Conservation (phyloP, 2,888 invertebrate species). For the Epinotia demarniana region DNA sequence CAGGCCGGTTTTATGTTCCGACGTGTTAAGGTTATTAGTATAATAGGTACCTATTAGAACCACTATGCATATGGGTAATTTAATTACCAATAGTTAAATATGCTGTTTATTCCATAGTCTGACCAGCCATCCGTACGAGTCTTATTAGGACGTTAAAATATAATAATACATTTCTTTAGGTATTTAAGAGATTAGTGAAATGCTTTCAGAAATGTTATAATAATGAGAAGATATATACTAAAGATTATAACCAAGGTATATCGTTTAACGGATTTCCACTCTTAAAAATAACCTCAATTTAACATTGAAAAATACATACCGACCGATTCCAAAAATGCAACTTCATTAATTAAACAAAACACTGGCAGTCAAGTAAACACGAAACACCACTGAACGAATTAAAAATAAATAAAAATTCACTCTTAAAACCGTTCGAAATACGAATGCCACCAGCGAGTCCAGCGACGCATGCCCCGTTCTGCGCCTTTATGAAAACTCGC, state of each 20-base stretch:
- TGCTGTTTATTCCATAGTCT: not conserved
- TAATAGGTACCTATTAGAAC: not conserved
- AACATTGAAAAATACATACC: conserved; percentile 21
- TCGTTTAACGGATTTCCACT: not conserved
- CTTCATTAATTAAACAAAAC: conserved; percentile 22
- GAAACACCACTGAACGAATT: conserved; percentile 35
- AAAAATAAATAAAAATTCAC: conserved; percentile 34
- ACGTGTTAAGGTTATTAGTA: not conserved
- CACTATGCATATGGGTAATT: not conserved
- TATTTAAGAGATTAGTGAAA: too few relatives aligned
- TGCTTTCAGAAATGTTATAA: too few relatives aligned
- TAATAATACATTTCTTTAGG: not conserved
- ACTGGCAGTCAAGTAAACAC: conserved; percentile 37
- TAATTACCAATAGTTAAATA: not conserved
- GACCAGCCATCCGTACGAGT: not conserved
- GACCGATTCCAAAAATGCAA: conserved; percentile 16
- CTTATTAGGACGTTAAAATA: not conserved
- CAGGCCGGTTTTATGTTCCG: not conserved
- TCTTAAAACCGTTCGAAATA: conserved; percentile 29
- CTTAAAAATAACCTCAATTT: not conserved
- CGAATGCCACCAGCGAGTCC: conserved; percentile 58
- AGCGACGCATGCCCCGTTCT: conserved; percentile 68
- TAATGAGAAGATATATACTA: not conserved
- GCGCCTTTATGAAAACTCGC: conserved; percentile 66
- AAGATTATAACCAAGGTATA: too few relatives aligned